phyloP scores from a whole-genome alignment of 2,797 vertebrate genomes.

The Tinamus major region DNA sequence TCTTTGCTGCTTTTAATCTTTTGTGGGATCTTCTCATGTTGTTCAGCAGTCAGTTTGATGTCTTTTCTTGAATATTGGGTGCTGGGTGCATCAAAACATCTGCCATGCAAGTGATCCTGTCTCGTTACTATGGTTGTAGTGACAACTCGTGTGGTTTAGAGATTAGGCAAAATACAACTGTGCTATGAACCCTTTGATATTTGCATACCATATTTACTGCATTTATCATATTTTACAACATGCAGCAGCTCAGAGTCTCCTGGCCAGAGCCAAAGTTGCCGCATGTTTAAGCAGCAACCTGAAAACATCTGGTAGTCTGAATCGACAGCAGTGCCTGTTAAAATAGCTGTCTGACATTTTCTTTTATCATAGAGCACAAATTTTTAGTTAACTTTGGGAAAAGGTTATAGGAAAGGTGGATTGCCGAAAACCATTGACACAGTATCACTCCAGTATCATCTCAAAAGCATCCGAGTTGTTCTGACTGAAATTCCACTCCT shows the following conservation, averaged over 20 bases:
- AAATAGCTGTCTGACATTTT: background rate
- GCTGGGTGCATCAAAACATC: background rate
- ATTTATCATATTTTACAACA: background rate
- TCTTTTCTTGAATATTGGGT: background rate
- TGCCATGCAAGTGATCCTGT: rapidly evolving
- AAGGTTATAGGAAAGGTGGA: background rate
- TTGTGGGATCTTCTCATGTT: slow-evolving; percentile 6
- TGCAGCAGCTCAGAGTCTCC: background rate
- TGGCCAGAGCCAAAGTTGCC: background rate
- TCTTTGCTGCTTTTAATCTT: slow-evolving; percentile 10
- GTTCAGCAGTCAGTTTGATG: background rate
- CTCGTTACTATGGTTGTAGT: background rate
- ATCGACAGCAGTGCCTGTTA: rapidly evolving
- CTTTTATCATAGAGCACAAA: background rate
- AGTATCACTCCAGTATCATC: background rate
- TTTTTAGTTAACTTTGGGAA: background rate
- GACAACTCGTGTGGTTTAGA: background rate
- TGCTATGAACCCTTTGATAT: background rate
- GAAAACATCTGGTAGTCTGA: slow-evolving; percentile 7
- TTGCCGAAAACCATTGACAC: background rate
- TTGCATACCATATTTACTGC: background rate
- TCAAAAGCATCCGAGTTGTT: background rate
- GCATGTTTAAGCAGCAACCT: background rate
- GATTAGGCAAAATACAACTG: background rate
- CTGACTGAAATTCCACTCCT: background rate